Conservation (phyloP, 2,888 invertebrate genomes). For the Dryocosmus kuriphilus region DNA sequence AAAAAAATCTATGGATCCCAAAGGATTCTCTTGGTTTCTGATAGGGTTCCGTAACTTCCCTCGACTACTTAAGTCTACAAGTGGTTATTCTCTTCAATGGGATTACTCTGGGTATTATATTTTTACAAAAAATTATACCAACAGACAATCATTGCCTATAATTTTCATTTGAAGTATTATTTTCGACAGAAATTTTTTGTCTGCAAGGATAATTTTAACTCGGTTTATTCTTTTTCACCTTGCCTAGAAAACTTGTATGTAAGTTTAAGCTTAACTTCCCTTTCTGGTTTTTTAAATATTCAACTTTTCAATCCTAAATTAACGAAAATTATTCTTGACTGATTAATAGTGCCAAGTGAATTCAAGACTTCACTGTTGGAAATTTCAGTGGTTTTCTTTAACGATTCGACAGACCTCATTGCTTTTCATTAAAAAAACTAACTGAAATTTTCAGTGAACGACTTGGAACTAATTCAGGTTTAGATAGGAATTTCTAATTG, state of each 20-base stretch:
- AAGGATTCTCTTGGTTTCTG: background rate
- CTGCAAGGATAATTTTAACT: background rate
- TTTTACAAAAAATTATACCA: background rate
- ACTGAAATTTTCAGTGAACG: constrained; percentile 22
- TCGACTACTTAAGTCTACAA: background rate
- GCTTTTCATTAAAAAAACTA: constrained; percentile 22
- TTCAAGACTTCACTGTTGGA: background rate
- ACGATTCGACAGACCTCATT: constrained; percentile 20
- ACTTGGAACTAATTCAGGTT: constrained; percentile 24
- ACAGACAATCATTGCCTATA: background rate
- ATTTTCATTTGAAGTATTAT: background rate
- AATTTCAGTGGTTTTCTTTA: constrained; percentile 31
- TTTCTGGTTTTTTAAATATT: background rate
- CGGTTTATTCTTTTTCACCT: too few species aligned
- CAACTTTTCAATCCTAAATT: background rate
- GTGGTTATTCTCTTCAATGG: background rate
- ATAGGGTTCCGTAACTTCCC: constrained; percentile 1
- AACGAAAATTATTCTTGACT: background rate
- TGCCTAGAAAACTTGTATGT: too few species aligned
- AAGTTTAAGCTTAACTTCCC: too few species aligned
- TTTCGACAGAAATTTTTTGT: background rate
- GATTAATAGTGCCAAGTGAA: background rate
- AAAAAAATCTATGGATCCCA: constrained; percentile 5
- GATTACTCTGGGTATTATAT: background rate
- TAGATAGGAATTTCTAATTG: constrained; percentile 37